Evolutionary conservation across 2,888 invertebrate genomes (phyloP).

Genomic region (Drosophila melanosoma): DNA sequence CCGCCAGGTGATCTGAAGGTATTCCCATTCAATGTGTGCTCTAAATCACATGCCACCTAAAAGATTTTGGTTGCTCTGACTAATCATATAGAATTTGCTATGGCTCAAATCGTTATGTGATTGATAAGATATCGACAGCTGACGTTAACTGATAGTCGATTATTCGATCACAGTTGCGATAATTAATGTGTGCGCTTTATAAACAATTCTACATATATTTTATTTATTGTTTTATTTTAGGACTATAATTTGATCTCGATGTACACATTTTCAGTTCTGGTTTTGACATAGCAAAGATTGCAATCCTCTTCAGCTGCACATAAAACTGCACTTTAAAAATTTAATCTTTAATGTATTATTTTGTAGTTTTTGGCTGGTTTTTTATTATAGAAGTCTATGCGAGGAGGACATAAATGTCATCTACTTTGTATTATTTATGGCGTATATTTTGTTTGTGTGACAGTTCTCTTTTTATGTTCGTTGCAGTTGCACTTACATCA

Average conservation of each 20-base stretch:
- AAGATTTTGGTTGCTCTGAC: constrained; percentile 50
- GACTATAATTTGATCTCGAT: constrained; percentile 3
- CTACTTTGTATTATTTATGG: constrained; percentile 24
- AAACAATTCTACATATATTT: neutral
- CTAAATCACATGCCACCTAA: constrained; percentile 50
- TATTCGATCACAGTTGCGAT: constrained; percentile 7
- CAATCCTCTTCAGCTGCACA: neutral
- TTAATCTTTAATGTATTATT: neutral
- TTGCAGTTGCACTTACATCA: constrained; percentile 55
- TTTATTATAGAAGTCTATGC: too few relatives aligned
- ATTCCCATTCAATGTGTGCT: constrained; percentile 20
- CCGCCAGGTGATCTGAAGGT: constrained; percentile 46
- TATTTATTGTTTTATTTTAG: neutral
- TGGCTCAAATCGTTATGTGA: constrained; percentile 34
- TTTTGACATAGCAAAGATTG: neutral
- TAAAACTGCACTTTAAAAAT: neutral
- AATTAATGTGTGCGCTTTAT: constrained; percentile 13
- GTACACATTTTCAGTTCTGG: neutral
- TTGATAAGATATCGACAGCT: constrained; percentile 66
- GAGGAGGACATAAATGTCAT: neutral
- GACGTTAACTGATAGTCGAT: constrained; percentile 49
- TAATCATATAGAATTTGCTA: constrained; percentile 55
- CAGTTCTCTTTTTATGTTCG: constrained; percentile 11
- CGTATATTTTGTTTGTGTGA: constrained; percentile 26
- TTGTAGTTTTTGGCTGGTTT: neutral